Conservation (phyloP, 92 coral and sea anemone species). For the Micromussa lordhowensis region DNA sequence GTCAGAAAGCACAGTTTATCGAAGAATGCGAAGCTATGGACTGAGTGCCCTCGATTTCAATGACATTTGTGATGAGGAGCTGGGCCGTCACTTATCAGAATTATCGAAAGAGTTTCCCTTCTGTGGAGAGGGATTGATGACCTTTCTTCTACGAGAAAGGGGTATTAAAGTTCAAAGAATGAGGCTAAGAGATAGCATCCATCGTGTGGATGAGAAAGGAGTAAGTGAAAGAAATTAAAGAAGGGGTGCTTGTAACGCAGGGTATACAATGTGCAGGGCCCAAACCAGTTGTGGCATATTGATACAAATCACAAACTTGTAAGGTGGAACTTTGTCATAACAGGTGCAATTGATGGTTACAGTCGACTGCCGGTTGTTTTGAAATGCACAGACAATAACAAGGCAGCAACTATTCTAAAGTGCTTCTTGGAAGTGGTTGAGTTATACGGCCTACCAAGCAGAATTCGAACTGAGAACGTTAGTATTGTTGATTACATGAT, state of each 20-base stretch:
- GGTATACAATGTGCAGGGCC: conserved; percentile 47
- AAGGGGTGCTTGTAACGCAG: conserved; percentile 57
- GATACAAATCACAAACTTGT: conserved; percentile 63
- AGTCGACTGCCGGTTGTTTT: conserved; percentile 73
- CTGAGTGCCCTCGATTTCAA: conserved; percentile 64
- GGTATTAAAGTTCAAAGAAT: conserved; percentile 67
- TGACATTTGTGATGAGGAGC: conserved; percentile 67
- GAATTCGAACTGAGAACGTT: conserved; percentile 80
- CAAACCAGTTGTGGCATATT: conserved; percentile 53
- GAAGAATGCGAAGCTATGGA: conserved; percentile 71
- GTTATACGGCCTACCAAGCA: conserved; percentile 81
- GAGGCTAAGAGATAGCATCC: conserved; percentile 68
- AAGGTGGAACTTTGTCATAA: conserved; percentile 60
- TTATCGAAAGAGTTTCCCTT: conserved; percentile 64
- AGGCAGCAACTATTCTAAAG: conserved; percentile 60
- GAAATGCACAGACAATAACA: conserved; percentile 62
- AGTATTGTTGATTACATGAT: conserved; percentile 78
- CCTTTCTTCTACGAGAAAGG: conserved; percentile 52
- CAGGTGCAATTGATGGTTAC: conserved; percentile 74
- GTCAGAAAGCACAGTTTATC: conserved; percentile 71
- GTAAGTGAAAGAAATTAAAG: conserved; percentile 46
- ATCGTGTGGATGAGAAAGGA: conserved; percentile 57
- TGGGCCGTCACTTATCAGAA: conserved; percentile 41
- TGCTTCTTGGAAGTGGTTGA: conserved; percentile 64
- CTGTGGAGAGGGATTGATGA: conserved; percentile 67